Base-by-base conservation (phyloP, 2,113 vertebrate genomes). In the Phaetusa simplex region DNA sequence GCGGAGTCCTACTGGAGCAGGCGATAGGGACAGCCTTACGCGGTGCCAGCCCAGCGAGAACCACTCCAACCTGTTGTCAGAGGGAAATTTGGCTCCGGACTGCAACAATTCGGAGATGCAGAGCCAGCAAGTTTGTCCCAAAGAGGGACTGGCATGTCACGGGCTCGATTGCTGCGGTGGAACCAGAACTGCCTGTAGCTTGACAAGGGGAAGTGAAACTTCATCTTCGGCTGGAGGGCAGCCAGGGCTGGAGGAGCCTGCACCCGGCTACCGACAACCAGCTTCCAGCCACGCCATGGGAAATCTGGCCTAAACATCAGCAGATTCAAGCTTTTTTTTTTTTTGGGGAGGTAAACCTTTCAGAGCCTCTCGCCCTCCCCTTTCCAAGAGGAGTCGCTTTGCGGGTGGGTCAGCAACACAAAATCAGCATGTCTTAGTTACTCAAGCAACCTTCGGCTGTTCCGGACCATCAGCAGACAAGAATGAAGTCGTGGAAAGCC, bases 111-210 rank as follows among this genome's bases (percentile, higher is more conserved):
- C 9, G 66, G 81, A 77, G 86, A 11, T 45, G 73, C 85, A 73
- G 92, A 95, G 96, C 42, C 92, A 94, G 82, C 49, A 49, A 52
- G 43, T 79, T 74, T 34, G 73, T 59, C 93, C 81, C 83, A 14
- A 34, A 43, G 84, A 64, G 62, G 78, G 84, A 56, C 93, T 38
- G 82, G 96, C 95, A 80, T 19, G 1, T 6, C 3, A 0, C 52
- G 83, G 52, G 94, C 84, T 71, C 22, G 3, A 53, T 45, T 61
- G 93, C 27, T 55, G 87, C 80, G 43, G 72, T 71, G 91, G 91
- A 92, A 95, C 86, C 94, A 93, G 95, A 93, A 88, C 91, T 69
- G 87, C 96, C 91, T 79, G 86, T 29, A 72, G 66, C 86, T 53
- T 40, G 32, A 64, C 86, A 79, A 58, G 77, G 93, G 92, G 83